Base-by-base conservation (phyloP, 2,797 vertebrate genomes). In the Neomorphus geoffroyi region DNA sequence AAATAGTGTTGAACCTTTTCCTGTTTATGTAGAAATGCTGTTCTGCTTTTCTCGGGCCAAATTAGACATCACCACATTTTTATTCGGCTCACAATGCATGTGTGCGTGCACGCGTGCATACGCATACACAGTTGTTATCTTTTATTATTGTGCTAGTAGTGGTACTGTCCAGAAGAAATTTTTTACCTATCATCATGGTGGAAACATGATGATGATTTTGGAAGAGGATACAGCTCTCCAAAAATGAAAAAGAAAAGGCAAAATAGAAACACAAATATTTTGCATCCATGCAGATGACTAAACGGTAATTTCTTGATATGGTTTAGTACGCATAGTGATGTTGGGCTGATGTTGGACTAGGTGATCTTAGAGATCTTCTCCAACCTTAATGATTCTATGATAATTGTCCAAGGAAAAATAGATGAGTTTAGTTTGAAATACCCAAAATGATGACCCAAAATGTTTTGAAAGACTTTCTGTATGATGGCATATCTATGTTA, bases 11-110 rank as follows among this genome's bases (percentile, higher is more conserved):
- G 0, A 88, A 65, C 74, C 65, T 89, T 92, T 78, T 54, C 91
- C 74, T 80, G 64, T 50, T 92, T 50, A n/a, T 70, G 77, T 65
- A 19, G 10, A 96, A 65, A 50, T n/a, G 77, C 88, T 95, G 77
- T 70, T 96, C 89, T 87, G 87, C 60, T 94, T 97, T 96, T 96
- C 51, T 18, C 80, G 48, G 88, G 74, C 86, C 72, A 94, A 78
- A 90, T 26, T 90, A 62, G 94, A 91, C 88, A 91, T 92, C 90
- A 43, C 88, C 77, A 32, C 71, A 26, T 78, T 86, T 94, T 86
- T 50, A 62, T 88, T 89, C 64, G 13, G 54, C 80, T 92, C 48
- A 14, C 78, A 61, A 10, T 19, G 85, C 3, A 3, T 5, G 28
- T 41, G 53, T 2, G 2, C 50, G 50, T 61, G 33, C 33, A 23